Evolutionary conservation across 2,888 invertebrate species (phyloP), one percentile per base, ranked within the genome.

Genomic region (Conus canariensis): DNA sequence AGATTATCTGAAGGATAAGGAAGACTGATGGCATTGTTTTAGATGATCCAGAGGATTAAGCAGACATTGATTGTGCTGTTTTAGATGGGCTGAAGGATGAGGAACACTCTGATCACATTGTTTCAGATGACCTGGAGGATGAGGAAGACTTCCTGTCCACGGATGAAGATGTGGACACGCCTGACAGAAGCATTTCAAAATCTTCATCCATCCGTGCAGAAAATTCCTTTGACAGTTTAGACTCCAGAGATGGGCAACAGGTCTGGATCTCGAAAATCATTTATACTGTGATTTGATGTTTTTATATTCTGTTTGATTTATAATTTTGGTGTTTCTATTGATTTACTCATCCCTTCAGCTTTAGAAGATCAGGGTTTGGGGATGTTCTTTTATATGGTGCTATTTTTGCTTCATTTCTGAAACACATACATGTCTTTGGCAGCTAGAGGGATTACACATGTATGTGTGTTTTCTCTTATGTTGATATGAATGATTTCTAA

Each of bases 1-100:
- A 92, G 93, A 91, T 90, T 92, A 93, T 59, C n/a, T 85, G 80
- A 91, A 91, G 60, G 92, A 92, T 56, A 91, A 92, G 1, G 92
- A 92, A 45, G 91, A 92, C 45, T 88, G 60, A 16, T 64, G 60
- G 3, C 30, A 45, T 45, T 64, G 16, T 64, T 64, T 64, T 16
- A 64, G 64, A 64, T 64, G 64, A 64, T 64, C 16, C 16, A 16
- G 64, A 64, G 16, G 64, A 64, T 4, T 10, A 64, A 64, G 64
- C 10, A 64, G 64, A 64, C 64, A 14, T 64, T 64, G 64, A 16
- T 64, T 10, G 16, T 4, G 45, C 4, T 64, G 16, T 64, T 64
- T 64, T 16, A 64, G 7, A 64, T 64, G 64, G 16, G 3, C 16
- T 64, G 64, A 16, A 7, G 16, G 64, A 64, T 64, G 64, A 64